These are phyloP conservation scores for Brachionus rotundiformis DNA, from an alignment of 1,140 invertebrate species.

Conservation along the genomic window DNA sequence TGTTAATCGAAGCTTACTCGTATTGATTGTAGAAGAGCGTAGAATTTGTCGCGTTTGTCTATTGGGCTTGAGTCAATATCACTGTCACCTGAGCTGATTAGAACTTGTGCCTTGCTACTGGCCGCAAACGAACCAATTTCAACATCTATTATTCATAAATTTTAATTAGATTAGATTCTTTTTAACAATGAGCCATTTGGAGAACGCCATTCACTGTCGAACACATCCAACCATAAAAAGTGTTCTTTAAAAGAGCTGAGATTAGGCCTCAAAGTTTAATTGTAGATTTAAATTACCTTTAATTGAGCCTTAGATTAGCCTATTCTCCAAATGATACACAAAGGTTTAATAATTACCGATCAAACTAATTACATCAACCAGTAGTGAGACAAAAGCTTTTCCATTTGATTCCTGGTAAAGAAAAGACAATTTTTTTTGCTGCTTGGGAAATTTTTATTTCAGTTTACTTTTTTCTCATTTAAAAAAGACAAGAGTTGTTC, in stretches of 20 bases:
- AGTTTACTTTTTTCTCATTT: conserved; percentile 35
- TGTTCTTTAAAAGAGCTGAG: not conserved
- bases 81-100: not conserved
- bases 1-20: conserved; percentile 26
- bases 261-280: not conserved
- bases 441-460: not conserved
- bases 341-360: conserved; percentile 39
- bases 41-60: conserved; percentile 4
- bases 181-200: conserved; percentile 17
- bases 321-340: conserved; percentile 36
- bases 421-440: not conserved
- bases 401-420: not conserved
- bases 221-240: not conserved
- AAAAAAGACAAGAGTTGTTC: not conserved
- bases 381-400: conserved; percentile 15
- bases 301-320: not conserved
- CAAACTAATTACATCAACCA: conserved; percentile 35
- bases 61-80: not conserved
- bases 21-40: not conserved
- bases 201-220: not conserved
- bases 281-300: not conserved
- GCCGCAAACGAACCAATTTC: not conserved
- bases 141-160: conserved; percentile 41
- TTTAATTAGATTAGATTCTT: conserved; percentile 4
- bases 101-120: not conserved